Conservation (phyloP, 2,797 vertebrate species). For the Hozukius guyotensis region DNA sequence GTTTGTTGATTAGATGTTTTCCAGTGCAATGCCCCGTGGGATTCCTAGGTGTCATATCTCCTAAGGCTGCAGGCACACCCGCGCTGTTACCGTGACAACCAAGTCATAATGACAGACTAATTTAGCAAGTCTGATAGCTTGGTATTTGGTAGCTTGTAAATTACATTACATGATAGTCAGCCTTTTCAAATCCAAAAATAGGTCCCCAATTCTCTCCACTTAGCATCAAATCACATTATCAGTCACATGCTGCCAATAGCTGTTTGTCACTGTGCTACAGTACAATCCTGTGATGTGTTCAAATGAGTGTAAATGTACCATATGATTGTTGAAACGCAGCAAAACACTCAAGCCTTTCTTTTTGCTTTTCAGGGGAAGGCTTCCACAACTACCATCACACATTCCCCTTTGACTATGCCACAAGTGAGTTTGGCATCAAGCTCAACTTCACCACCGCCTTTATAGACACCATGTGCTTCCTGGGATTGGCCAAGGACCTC, state of each 20-base stretch:
- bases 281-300: background rate
- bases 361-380: conserved; percentile 88
- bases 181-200: background rate
- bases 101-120: background rate
- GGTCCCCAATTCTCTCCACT: background rate
- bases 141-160: background rate
- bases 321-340: background rate
- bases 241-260: background rate
- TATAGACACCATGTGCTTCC: conserved; percentile 90
- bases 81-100: background rate
- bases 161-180: background rate
- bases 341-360: background rate
- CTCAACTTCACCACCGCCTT: conserved; percentile 93
- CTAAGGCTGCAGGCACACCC: background rate
- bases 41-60: background rate
- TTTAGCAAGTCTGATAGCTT: background rate
- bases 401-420: conserved; percentile 93
- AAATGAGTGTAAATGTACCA: background rate
- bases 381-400: conserved; percentile 98
- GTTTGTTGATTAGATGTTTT: background rate
- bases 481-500: conserved; percentile 89
- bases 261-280: background rate
- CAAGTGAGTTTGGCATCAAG: conserved; percentile 92
- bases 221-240: background rate
- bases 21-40: background rate